These are phyloP conservation scores for Hydropsyche betteni DNA, from an alignment of 2,888 invertebrate genomes.

Conservation along the genomic window DNA sequence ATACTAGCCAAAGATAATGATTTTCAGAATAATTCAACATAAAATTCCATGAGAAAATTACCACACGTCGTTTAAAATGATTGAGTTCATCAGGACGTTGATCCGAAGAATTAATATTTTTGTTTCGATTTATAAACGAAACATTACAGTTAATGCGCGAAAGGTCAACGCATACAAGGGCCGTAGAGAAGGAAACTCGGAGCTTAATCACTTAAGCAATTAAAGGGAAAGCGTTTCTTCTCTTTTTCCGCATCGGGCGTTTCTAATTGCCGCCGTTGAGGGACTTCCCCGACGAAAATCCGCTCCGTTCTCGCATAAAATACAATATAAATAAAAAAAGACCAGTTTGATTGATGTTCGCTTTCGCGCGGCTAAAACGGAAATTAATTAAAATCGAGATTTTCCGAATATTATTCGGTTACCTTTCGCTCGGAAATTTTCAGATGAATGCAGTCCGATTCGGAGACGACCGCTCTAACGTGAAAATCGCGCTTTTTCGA, in stretches of 20 bases:
- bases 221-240: constrained; percentile 42
- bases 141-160: not conserved
- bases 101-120: no score
- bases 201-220: constrained; percentile 47
- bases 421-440: not conserved
- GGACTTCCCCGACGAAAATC: constrained; percentile 17
- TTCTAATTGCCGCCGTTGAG: constrained; percentile 34
- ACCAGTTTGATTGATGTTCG: constrained; percentile 19
- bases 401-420: constrained; percentile 19
- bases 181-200: constrained; percentile 29
- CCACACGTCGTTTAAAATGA: no score
- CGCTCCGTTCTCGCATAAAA: constrained; percentile 3
- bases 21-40: no score
- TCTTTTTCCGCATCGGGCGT: constrained; percentile 22
- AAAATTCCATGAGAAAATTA: no score
- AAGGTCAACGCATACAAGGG: constrained; percentile 31
- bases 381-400: constrained; percentile 28
- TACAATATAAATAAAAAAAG: constrained; percentile 6
- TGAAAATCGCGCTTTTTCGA: not conserved
- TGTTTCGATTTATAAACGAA: not conserved
- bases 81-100: no score
- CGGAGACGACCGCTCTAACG: not conserved
- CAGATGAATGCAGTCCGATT: not conserved
- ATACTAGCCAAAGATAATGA: no score
- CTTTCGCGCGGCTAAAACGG: not conserved